phyloP scores from a whole-genome alignment of 2,888 invertebrate species.

The Branchinecta sandiegonensis region DNA sequence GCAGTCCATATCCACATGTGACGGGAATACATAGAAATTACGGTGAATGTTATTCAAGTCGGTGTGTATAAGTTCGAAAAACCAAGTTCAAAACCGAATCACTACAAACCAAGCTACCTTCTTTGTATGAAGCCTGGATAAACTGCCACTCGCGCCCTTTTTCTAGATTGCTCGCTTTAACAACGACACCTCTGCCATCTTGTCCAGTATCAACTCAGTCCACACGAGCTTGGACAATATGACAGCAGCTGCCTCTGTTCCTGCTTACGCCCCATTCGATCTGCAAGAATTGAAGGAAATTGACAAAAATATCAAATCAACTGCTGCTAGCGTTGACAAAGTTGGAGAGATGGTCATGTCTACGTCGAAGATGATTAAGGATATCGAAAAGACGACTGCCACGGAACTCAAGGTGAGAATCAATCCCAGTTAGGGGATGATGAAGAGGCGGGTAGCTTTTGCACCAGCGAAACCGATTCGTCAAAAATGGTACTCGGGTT shows the following conservation, averaged over 20 bases:
- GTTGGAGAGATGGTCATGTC: not conserved
- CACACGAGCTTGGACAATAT: conserved; percentile 22
- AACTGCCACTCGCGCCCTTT: not conserved
- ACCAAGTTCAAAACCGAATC: no score
- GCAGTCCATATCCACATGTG: no score
- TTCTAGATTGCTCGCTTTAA: conserved; percentile 19
- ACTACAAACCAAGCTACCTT: no score
- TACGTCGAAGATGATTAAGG: not conserved
- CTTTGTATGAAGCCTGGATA: no score
- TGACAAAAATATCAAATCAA: not conserved
- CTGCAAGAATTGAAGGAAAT: conserved; percentile 12
- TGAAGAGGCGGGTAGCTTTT: no score
- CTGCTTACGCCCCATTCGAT: conserved; percentile 7
- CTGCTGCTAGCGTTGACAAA: not conserved
- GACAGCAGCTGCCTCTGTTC: not conserved
- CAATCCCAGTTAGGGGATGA: not conserved
- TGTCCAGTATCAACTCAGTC: conserved; percentile 21
- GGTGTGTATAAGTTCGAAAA: no score
- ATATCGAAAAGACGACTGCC: not conserved
- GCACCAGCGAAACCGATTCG: no score
- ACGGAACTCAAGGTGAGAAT: conserved; percentile 3
- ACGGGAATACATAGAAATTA: no score
- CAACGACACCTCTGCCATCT: conserved; percentile 23
- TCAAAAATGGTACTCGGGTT: no score
- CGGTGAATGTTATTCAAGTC: no score